These are phyloP conservation scores for Leucophenga montana DNA, from an alignment of 2,888 invertebrate genomes.

Conservation along the genomic window DNA sequence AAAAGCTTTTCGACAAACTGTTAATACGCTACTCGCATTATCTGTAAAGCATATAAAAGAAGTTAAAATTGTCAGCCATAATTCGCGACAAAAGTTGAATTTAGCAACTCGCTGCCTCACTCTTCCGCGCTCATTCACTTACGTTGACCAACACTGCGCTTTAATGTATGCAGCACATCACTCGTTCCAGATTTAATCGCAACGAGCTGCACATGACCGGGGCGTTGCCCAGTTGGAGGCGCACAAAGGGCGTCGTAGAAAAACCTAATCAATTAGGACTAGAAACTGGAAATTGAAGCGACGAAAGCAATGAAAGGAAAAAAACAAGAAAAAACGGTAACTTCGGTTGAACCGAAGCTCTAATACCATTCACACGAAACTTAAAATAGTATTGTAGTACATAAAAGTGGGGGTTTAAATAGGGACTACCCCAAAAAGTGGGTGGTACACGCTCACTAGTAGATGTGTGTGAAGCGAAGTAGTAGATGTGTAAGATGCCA, in stretches of 20 bases:
- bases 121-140: neutral
- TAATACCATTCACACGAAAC: too few species aligned
- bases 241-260: slow-evolving; percentile 5
- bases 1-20: too few species aligned
- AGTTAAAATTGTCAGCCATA: neutral
- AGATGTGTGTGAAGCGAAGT: too few species aligned
- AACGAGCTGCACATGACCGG: too few species aligned
- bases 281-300: neutral
- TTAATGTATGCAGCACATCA: slow-evolving; percentile 54
- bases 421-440: too few species aligned
- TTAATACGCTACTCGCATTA: too few species aligned
- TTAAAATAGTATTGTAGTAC: too few species aligned
- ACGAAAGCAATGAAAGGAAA: neutral
- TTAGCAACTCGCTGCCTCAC: neutral
- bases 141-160: slow-evolving; percentile 6
- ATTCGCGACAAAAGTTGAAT: slow-evolving; percentile 2
- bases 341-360: too few species aligned
- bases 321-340: neutral
- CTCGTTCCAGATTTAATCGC: neutral
- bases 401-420: too few species aligned
- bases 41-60: neutral
- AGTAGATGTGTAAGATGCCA: too few species aligned
- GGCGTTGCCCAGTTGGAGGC: too few species aligned
- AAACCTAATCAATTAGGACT: slow-evolving; percentile 64
- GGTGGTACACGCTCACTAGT: too few species aligned